Conservation (phyloP, 1,140 invertebrate species). For the Procambarus virginalis region DNA sequence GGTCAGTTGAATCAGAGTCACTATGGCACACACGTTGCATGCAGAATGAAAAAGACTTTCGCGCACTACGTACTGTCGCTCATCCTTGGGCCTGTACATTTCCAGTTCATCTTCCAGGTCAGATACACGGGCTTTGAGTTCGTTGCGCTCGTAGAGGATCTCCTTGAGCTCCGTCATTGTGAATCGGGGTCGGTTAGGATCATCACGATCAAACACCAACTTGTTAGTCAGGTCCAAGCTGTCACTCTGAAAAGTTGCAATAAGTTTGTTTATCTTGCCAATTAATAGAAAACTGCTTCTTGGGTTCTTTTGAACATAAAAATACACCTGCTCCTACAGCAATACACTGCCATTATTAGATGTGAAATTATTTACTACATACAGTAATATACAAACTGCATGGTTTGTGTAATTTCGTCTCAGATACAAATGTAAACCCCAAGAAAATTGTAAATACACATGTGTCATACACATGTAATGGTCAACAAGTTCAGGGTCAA, state of each 20-base stretch:
- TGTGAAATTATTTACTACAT: too few species aligned
- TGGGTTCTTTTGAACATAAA: too few species aligned
- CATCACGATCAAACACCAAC: conserved; percentile 82
- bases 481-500: too few species aligned
- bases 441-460: too few species aligned
- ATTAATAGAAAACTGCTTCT: too few species aligned
- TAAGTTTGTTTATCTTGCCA: too few species aligned
- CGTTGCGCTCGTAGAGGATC: conserved; percentile 91
- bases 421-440: too few species aligned
- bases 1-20: conserved; percentile 40
- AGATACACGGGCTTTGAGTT: conserved; percentile 88
- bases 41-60: conserved; percentile 44
- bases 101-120: conserved; percentile 91
- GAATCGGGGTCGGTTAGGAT: conserved; percentile 90
- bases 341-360: too few species aligned
- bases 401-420: too few species aligned
- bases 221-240: conserved; percentile 72
- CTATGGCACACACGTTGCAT: conserved; percentile 46
- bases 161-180: conserved; percentile 91
- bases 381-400: too few species aligned
- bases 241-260: conserved; percentile 51
- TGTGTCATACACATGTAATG: too few species aligned
- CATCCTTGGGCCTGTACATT: conserved; percentile 78
- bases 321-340: too few species aligned
- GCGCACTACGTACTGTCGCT: conserved; percentile 49